Evolutionary conservation across 2,888 invertebrate genomes (phyloP), one percentile per base, ranked within the genome.

Genomic region (Aplocera efformata): DNA sequence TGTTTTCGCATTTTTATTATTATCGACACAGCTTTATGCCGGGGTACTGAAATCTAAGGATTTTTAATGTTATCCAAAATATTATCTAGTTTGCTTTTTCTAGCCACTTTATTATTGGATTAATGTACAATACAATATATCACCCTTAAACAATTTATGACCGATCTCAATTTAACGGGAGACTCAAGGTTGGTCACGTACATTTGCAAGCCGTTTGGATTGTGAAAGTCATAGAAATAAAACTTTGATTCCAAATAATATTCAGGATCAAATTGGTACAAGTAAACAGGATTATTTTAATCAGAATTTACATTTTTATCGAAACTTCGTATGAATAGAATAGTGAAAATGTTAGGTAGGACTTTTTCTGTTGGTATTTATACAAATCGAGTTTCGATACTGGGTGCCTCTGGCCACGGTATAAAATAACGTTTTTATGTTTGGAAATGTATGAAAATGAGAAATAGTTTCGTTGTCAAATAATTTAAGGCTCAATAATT

Each of bases 221-320:
- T 38, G n/a, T 21, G 27, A 23, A 27, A 32, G 7, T 8, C 7
- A 24, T 9, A 26, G 7, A 27, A 20, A 33, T 26, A 25, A 26
- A 31, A 35, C 5, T 17, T 17, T 3, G 13, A 17, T 17, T 17
- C 17, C 23, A 27, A 42, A 36, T 32, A 28, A 21, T 10, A 31
- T 32, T 32, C 17, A 17, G 13, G 9, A 20, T 22, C 32, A 23
- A 24, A 24, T 29, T 29, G 32, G 7, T 11, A 25, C 22, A 25
- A 17, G 27, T 32, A 37, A 35, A 27, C 25, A 25, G 22, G 20
- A 32, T 36, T 27, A 34, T 35, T 32, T 32, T 32, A 35, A 43
- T 43, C 30, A 27, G 32, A 44, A 40, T 44, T 40, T 40, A 44
- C 39, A 36, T 44, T 29, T 29, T 11, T 36, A 36, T 32, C 8